Percentiles rank a stretch among this genome's conserved stretches.
Evolutionary conservation across 1,140 invertebrate genomes (phyloP).

Genomic region (Anastatus disparis): DNA sequence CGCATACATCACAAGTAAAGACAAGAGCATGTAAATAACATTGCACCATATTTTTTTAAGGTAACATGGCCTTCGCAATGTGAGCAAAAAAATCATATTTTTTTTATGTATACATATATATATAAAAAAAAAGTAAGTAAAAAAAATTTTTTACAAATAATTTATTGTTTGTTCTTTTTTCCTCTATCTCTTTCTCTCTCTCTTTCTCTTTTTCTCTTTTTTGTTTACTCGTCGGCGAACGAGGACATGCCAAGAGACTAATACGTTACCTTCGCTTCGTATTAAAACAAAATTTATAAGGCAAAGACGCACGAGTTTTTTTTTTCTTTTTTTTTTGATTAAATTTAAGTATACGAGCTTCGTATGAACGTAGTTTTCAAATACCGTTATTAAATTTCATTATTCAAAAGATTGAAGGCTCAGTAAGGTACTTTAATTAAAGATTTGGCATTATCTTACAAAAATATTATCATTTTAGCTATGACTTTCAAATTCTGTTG

Average conservation of each 20-base stretch:
- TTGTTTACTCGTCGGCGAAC: constrained; percentile 38
- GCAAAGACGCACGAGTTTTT: constrained; percentile 43
- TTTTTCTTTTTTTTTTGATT: too few relatives aligned
- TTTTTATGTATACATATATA: too few relatives aligned
- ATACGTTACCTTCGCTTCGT: constrained; percentile 62
- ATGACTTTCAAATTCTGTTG: too few relatives aligned
- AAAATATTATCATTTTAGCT: too few relatives aligned
- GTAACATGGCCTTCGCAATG: too few relatives aligned
- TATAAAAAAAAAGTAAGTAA: too few relatives aligned
- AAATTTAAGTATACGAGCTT: constrained; percentile 19
- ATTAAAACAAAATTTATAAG: constrained; percentile 49
- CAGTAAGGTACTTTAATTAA: constrained; percentile 12
- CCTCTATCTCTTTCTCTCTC: constrained; percentile 42
- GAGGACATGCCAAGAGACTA: constrained; percentile 51
- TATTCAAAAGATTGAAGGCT: constrained; percentile 39
- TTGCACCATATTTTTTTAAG: too few relatives aligned
- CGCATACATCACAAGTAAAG: too few relatives aligned
- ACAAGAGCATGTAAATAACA: too few relatives aligned
- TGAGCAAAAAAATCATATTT: too few relatives aligned
- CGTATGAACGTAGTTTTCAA: constrained; percentile 22
- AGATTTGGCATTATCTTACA: constrained; percentile 2
- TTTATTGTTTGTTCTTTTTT: too few relatives aligned
- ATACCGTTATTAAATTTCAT: background rate
- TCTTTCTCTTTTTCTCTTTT: constrained; percentile 43
- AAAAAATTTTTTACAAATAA: too few relatives aligned